Base-by-base conservation (phyloP, 2,888 invertebrate genomes). In the Chrysopilus asiliformis region DNA sequence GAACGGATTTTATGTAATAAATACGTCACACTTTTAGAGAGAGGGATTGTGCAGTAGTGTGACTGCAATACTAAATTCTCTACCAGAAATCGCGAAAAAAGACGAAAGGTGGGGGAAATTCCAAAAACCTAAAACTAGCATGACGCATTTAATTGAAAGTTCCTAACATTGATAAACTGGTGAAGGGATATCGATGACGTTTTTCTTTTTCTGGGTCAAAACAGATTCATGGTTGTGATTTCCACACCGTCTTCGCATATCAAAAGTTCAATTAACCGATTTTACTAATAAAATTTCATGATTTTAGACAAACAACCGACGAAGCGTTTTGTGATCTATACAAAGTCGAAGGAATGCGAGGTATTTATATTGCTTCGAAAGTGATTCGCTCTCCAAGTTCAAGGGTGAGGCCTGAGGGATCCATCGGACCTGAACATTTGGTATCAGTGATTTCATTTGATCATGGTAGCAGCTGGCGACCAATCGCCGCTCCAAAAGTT, bases 301-400 rank as follows among this genome's bases (percentile, higher is more conserved):
- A 33, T 43, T 67, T 5, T 56, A 86, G 86, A 51, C 79, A 79
- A 44, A 74, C 81, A 5, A 72, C 79, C 0, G 80, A 83, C 44
- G 82, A 85, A 45, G 68, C 83, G 0, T 90, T 91, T 65, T 82
- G 84, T 3, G 91, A 91, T 55, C 63, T 91, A 2, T 86, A 90
- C 59, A 81, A 80, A 52, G 84, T 93, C 1, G 80, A 84, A 57
- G 90, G 90, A 1, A 64, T 91, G 32, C 70, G 78, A 29, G 91
- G 91, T 1, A 82, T 91, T 47, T 91, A 87, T 65, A 86, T 93
- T 43, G 90, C 86, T 1, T 87, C 87, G 0, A 77, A 79, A 53
- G 72, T 89, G 2, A 65, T 68, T 18, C 60, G 67, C 1, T 65
- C 68, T 0, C 58, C 63, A 2, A 15, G 29, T 14, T 66, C 68